phyloP scores from a whole-genome alignment of 92 coral and sea anemone species.

The Palythoa grandiflora region DNA sequence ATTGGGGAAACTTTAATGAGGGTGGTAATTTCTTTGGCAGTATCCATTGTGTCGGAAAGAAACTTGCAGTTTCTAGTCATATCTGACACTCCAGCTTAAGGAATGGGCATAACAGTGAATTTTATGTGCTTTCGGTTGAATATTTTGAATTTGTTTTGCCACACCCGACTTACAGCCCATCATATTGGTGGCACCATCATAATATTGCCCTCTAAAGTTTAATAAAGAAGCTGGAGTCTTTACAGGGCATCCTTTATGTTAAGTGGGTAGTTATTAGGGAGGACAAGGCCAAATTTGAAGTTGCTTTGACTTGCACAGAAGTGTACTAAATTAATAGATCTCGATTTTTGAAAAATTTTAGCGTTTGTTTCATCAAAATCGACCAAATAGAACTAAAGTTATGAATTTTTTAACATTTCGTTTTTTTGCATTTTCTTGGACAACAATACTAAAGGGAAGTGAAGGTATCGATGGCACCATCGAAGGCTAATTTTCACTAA shows the following conservation, averaged over 20 bases:
- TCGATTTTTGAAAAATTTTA: constrained; percentile 18
- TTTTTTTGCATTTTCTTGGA: constrained; percentile 11
- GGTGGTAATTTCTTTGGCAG: constrained; percentile 56
- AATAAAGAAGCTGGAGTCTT: constrained; percentile 6
- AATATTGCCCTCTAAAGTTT: constrained; percentile 65
- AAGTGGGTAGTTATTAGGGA: neutral
- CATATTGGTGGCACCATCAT: constrained; percentile 72
- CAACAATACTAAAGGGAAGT: constrained; percentile 4
- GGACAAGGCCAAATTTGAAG: constrained; percentile 6
- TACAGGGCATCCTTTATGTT: too few relatives aligned
- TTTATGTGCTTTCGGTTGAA: constrained; percentile 65
- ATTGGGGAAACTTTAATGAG: constrained; percentile 63
- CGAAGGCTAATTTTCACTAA: constrained; percentile 13
- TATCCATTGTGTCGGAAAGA: constrained; percentile 60
- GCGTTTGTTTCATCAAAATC: constrained; percentile 23
- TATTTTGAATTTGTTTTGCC: constrained; percentile 3
- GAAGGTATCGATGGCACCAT: constrained; percentile 14
- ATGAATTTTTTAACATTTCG: constrained; percentile 15
- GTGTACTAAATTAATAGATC: constrained; percentile 10
- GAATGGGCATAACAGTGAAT: constrained; percentile 67
- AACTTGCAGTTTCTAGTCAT: constrained; percentile 66
- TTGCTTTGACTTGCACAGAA: neutral
- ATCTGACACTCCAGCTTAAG: constrained; percentile 55
- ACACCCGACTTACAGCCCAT: constrained; percentile 53
- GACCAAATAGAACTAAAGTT: constrained; percentile 15